These are phyloP conservation scores for Pollenia labialis DNA, from an alignment of 2,888 invertebrate genomes.

Conservation along the genomic window DNA sequence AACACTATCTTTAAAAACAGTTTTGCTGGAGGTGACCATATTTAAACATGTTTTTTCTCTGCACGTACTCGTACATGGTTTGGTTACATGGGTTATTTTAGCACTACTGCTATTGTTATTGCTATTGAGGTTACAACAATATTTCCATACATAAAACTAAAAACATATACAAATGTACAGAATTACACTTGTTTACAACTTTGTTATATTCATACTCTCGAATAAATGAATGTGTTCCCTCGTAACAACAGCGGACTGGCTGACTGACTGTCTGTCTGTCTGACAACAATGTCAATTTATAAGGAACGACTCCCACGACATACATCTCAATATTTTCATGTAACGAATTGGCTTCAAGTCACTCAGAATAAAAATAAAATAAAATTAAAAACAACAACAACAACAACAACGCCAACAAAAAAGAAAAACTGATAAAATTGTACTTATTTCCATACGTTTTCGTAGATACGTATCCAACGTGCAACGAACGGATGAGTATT, in stretches of 20 bases:
- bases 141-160: slow-evolving; percentile 41
- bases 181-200: slow-evolving; percentile 54
- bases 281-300: slow-evolving; percentile 64
- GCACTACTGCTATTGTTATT: slow-evolving; percentile 45
- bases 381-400: neutral
- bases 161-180: slow-evolving; percentile 39
- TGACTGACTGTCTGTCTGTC: neutral
- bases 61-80: neutral
- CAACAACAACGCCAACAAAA: neutral
- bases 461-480: neutral
- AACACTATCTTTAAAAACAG: too few relatives aligned
- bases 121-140: slow-evolving; percentile 60
- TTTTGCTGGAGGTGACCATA: too few relatives aligned
- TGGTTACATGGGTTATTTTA: slow-evolving; percentile 43
- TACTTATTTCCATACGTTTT: neutral
- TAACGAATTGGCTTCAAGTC: slow-evolving; percentile 41
- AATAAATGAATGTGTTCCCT: neutral
- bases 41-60: too few relatives aligned
- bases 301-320: slow-evolving; percentile 67
- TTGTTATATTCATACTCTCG: slow-evolving; percentile 38
- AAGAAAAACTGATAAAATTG: slow-evolving; percentile 15
- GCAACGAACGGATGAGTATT: slow-evolving; percentile 41
- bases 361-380: slow-evolving; percentile 17
- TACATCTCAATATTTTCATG: slow-evolving; percentile 48
- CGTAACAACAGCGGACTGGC: neutral